Conservation (phyloP, 2,113 vertebrate genomes). For the Hippopotamus amphibius region DNA sequence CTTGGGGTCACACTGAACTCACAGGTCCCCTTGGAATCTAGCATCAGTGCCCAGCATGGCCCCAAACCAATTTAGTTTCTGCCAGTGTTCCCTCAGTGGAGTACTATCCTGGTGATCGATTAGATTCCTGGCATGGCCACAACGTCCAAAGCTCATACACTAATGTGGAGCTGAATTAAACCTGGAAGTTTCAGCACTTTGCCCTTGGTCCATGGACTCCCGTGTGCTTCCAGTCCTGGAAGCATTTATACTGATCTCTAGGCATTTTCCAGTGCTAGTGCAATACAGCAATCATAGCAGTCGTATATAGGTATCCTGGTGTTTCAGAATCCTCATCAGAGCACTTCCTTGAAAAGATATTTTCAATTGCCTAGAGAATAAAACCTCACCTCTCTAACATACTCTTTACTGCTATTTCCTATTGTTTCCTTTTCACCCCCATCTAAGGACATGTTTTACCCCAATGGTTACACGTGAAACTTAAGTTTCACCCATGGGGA, state of each 20-base stretch:
- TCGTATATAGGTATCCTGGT: neutral
- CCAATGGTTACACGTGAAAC: neutral
- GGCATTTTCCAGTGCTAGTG: neutral
- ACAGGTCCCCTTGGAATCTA: neutral
- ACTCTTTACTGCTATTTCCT: neutral
- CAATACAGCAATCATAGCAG: neutral
- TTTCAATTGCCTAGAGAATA: neutral
- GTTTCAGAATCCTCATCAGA: neutral
- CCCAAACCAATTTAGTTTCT: neutral
- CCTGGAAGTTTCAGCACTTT: neutral
- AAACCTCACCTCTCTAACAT: neutral
- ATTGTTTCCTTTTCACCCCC: neutral
- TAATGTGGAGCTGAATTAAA: neutral
- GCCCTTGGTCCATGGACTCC: neutral
- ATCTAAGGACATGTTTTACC: neutral
- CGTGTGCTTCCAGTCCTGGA: neutral
- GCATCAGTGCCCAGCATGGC: neutral
- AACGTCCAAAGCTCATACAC: neutral
- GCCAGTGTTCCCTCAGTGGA: neutral
- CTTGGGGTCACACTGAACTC: neutral
- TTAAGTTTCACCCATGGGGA: neutral
- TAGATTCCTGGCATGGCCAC: neutral
- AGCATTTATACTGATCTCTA: neutral
- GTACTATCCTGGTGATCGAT: neutral
- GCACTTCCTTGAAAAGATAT: neutral